Base-by-base conservation (phyloP, 2,113 vertebrate species). In the Anser brachyrhynchus region DNA sequence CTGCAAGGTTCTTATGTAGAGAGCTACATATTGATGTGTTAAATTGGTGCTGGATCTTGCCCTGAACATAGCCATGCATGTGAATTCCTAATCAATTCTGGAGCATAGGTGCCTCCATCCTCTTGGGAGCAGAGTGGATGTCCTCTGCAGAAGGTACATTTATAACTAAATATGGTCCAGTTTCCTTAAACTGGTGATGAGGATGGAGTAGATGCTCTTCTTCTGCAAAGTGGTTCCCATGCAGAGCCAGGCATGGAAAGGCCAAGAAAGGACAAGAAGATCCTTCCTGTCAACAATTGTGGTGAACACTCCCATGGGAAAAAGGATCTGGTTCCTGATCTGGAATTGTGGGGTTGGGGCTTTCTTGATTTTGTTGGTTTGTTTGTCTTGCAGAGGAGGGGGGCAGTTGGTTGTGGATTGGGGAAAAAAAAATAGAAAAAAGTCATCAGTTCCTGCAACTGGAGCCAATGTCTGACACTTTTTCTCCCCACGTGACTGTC, bases 201-300 rank as follows among this genome's bases (percentile, higher is more conserved):
- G 13, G 21, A 22, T 73, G 29, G 33, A n/a, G 26, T 39, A 88
- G 57, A 11, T 18, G 6, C 4, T 72, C 2, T 18, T 33, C 41
- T 62, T 41, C 66, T 64, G 62, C 16, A 3, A 58, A 71, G n/a
- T 1, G 0, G 26, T 26, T 67, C 25, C 41, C 49, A 39, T 52
- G 15, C 33, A 43, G 26, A 49, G 43, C 21, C 22, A 51, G 31
- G 10, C 7, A 19, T 3, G 6, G 22, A 59, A 59, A 64, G 17
- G n/a, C 31, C 43, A 72, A 18, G 22, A 49, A 49, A 49, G 26
- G 26, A 59, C 22, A 37, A 49, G 28, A 73, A 66, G 8, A 8
- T 58, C 13, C 14, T 61, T 59, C 28, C 0, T 0, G 20, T 3
- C 33, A 19, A 21, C 23, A 9, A n/a, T 33, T 15, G 11, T 43